A percentile compares a stretch with the other conserved stretches of the same genome.
phyloP scores from a whole-genome alignment of 2,888 invertebrate genomes.

The Dryobotodes eremita region DNA sequence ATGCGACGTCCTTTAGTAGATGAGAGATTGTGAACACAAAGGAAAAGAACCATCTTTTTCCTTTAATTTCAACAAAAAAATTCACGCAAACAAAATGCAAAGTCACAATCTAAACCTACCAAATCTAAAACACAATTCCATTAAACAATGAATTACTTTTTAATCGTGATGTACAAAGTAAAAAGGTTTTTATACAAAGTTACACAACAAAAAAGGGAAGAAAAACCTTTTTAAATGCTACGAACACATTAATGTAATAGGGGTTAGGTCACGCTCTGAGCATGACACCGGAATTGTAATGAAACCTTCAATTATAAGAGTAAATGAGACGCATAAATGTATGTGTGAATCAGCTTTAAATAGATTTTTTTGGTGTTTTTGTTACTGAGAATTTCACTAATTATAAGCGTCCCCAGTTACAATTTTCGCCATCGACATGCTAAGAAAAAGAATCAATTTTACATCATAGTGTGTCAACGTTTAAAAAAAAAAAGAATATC shows the following conservation, averaged over 20 bases:
- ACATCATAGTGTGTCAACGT: neutral
- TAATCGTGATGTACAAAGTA: slow-evolving; percentile 41
- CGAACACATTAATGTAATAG: slow-evolving; percentile 81
- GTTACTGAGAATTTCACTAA: neutral
- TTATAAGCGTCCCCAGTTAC: neutral
- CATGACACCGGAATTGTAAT: slow-evolving; percentile 73
- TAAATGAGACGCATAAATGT: slow-evolving; percentile 62
- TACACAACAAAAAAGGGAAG: slow-evolving; percentile 46
- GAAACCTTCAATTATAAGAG: slow-evolving; percentile 73
- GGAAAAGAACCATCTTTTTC: neutral
- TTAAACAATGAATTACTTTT: slow-evolving; percentile 47
- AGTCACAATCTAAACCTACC: slow-evolving; percentile 2
- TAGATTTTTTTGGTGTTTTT: neutral
- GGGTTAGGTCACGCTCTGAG: slow-evolving; percentile 75
- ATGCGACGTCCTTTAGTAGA: neutral
- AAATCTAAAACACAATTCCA: slow-evolving; percentile 40
- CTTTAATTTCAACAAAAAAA: neutral
- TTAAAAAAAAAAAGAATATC: neutral
- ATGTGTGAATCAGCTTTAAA: neutral
- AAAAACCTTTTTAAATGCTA: slow-evolving; percentile 67
- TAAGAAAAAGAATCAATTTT: no score
- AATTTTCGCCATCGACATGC: neutral
- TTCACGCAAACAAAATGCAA: slow-evolving; percentile 1
- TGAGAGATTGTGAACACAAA: neutral
- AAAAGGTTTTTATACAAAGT: slow-evolving; percentile 41